These are phyloP conservation scores for Anomalospiza imberbis DNA, from an alignment of 2,797 vertebrate genomes.

Conservation along the genomic window DNA sequence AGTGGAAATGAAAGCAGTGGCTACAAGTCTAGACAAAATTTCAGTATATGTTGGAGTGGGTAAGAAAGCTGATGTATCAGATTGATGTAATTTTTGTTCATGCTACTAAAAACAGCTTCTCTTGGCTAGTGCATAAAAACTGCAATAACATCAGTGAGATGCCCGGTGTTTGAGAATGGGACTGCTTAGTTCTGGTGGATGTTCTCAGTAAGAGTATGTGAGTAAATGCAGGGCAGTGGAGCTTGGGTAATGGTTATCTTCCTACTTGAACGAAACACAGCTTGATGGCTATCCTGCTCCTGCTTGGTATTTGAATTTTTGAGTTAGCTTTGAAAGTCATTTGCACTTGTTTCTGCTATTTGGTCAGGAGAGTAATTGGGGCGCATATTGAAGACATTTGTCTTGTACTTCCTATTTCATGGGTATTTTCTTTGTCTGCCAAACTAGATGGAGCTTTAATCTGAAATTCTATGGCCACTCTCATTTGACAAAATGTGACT, in stretches of 20 bases:
- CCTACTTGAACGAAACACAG: neutral
- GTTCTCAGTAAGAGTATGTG: rapidly evolving
- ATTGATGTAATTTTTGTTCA: neutral
- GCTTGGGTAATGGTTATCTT: neutral
- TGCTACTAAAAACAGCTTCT: neutral
- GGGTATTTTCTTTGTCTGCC: neutral
- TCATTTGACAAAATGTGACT: neutral
- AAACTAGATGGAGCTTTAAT: neutral
- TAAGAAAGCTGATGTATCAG: neutral
- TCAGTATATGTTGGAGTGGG: neutral
- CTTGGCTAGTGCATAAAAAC: neutral
- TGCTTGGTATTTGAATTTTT: neutral
- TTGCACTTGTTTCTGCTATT: neutral
- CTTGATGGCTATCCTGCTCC: neutral
- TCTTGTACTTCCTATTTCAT: neutral
- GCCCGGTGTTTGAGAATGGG: neutral
- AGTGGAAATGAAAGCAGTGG: neutral
- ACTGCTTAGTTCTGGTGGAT: neutral
- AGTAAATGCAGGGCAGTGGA: neutral
- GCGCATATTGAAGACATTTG: neutral
- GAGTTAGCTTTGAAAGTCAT: neutral
- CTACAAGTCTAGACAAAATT: neutral
- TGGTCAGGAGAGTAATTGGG: neutral
- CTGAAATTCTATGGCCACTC: neutral
- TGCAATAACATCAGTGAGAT: neutral